These are phyloP conservation scores for Pontoporia blainvillei DNA, from an alignment of 2,113 vertebrate genomes.

Conservation along the genomic window DNA sequence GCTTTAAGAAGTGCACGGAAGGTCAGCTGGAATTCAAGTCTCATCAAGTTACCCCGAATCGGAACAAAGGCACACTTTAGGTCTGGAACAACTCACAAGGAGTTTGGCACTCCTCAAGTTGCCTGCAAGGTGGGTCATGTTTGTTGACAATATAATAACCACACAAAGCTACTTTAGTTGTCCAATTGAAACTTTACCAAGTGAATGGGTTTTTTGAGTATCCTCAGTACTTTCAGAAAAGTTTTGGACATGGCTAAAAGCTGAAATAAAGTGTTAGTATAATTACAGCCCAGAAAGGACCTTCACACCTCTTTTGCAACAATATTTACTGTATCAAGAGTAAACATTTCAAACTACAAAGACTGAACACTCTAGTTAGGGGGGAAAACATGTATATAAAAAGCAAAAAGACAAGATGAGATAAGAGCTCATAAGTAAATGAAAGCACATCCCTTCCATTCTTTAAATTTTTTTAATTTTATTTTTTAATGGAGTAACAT, in stretches of 20 bases:
- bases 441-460: neutral
- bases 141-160: constrained; percentile 44
- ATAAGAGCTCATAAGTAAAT: neutral
- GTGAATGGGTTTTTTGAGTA: constrained; percentile 26
- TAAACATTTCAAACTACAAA: neutral
- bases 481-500: no score
- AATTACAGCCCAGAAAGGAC: neutral
- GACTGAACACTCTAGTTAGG: neutral
- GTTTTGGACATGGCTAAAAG: constrained; percentile 32
- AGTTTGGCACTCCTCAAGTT: neutral
- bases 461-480: neutral
- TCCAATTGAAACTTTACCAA: constrained; percentile 30
- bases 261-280: neutral
- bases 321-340: neutral
- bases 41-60: neutral
- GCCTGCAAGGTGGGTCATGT: neutral
- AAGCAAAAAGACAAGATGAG: neutral
- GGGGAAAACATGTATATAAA: neutral
- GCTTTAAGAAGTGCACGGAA: constrained; percentile 18
- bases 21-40: constrained; percentile 36
- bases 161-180: constrained; percentile 25
- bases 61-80: neutral
- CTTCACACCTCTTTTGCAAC: neutral
- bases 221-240: constrained; percentile 11
- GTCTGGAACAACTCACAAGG: constrained; percentile 36